Conservation (phyloP, 2,113 vertebrate genomes). For the Jacana jacana region DNA sequence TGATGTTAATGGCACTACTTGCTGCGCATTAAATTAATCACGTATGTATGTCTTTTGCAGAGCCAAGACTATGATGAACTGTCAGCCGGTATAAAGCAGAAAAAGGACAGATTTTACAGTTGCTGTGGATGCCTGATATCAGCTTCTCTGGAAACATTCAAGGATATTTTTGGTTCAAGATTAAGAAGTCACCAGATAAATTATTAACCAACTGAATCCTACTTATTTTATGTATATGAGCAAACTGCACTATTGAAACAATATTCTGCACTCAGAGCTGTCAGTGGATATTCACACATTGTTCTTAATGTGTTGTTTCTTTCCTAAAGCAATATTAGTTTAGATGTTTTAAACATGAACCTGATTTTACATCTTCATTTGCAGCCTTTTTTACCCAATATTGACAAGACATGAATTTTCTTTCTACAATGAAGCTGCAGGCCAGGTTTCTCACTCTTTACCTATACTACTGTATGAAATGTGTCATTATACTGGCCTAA, state of each 20-base stretch:
- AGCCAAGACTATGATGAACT: constrained; percentile 34
- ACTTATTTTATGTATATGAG: constrained; percentile 46
- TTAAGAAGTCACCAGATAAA: constrained; percentile 56
- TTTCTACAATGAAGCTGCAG: not conserved
- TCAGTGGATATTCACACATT: constrained; percentile 50
- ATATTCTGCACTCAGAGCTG: constrained; percentile 33
- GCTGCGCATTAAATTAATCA: constrained; percentile 14
- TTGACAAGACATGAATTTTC: constrained; percentile 49
- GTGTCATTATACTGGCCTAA: not conserved
- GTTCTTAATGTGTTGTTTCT: constrained; percentile 51
- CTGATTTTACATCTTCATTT: constrained; percentile 57
- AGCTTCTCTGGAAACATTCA: constrained; percentile 37
- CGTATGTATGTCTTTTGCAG: not conserved
- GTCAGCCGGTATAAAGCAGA: constrained; percentile 40
- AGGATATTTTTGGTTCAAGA: constrained; percentile 46
- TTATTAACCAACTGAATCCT: constrained; percentile 40
- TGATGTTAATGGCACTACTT: constrained; percentile 5
- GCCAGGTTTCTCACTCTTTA: not conserved
- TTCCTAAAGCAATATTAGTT: constrained; percentile 52
- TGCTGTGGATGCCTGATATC: constrained; percentile 41
- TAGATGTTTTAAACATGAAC: constrained; percentile 68
- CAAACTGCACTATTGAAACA: constrained; percentile 40
- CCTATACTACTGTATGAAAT: not conserved
- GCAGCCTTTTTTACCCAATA: not conserved
- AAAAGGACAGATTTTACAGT: constrained; percentile 50